Evolutionary conservation across 2,113 vertebrate genomes (phyloP).

Genomic region (Nesospiza acunhae): DNA sequence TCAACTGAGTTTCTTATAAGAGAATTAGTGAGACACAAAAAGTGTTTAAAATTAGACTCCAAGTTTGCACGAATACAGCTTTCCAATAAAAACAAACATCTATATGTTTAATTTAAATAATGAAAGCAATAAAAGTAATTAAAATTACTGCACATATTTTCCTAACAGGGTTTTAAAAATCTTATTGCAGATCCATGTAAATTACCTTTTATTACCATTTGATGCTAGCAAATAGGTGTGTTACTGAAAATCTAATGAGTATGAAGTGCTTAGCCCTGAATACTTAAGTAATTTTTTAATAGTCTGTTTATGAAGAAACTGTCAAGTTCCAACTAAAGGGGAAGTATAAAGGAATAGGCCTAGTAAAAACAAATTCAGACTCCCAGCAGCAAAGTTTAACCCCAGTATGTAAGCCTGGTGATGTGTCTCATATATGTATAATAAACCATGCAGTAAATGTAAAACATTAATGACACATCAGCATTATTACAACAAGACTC

Average conservation of each 20-base stretch:
- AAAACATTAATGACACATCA: background rate
- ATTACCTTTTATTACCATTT: background rate
- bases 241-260: background rate
- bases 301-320: background rate
- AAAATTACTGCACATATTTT: background rate
- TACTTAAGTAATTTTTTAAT: background rate
- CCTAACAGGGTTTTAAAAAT: background rate
- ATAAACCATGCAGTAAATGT: background rate
- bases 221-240: background rate
- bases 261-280: background rate
- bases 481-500: background rate
- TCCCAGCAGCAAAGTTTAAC: background rate
- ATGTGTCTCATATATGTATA: background rate
- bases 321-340: background rate
- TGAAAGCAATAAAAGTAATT: background rate
- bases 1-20: background rate
- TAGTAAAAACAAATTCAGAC: background rate
- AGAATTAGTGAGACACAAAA: background rate
- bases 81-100: background rate
- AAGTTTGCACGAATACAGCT: background rate
- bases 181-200: background rate
- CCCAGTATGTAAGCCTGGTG: background rate
- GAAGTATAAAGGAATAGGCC: background rate
- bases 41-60: background rate
- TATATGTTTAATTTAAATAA: constrained; percentile 19